Evolutionary conservation across 1,140 invertebrate genomes (phyloP), one percentile per base, ranked within the genome.

Genomic region (Heterodera carotae): DNA sequence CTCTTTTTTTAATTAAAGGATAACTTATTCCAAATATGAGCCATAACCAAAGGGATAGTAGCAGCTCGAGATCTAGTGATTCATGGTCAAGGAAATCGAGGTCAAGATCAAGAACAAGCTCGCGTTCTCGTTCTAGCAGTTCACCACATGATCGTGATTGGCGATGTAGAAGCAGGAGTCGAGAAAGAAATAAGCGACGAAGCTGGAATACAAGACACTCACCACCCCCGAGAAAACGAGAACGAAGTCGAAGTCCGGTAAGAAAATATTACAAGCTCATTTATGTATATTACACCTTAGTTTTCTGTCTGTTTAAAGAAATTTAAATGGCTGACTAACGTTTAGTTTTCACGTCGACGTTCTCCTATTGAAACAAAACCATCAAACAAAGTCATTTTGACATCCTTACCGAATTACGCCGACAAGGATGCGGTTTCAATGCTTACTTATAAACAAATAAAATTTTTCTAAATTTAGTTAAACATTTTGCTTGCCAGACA

Each of bases 401-500:
- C 72, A 10, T 62, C 39, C 7, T 71, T 81, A 43, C 80, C 80
- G 15, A 56, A 48, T 43, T 69, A 82, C 73, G 67, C 72, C 15
- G 81, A 83, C 67, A 66, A 77, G 29, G 80, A 81, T 66, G 71
- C 62, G 81, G 80, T 81, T 53, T n/a, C 48, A 80, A 78, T 31
- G 1, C 36, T 48, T 43, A 18, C 62, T 80, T 18, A 15, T 29
- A 68, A 33, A 15, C 15, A 22, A 29, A 25, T 78, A 27, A 1
- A 33, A 68, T 18, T 36, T 22, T 12, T 4, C 8, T 27, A 53
- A 62, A 43, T 67, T 80, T 48, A 83, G 81, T 69, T 83, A 18
- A 83, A 82, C 60, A 82, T 85, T 33, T 62, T 85, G 22, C 29
- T 83, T 7, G 81, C 84, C 7, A 59, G 60, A 18, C 82, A 83